Evolutionary conservation across 1,140 invertebrate genomes (phyloP).

Genomic region (Drosophila tsacasi): DNA sequence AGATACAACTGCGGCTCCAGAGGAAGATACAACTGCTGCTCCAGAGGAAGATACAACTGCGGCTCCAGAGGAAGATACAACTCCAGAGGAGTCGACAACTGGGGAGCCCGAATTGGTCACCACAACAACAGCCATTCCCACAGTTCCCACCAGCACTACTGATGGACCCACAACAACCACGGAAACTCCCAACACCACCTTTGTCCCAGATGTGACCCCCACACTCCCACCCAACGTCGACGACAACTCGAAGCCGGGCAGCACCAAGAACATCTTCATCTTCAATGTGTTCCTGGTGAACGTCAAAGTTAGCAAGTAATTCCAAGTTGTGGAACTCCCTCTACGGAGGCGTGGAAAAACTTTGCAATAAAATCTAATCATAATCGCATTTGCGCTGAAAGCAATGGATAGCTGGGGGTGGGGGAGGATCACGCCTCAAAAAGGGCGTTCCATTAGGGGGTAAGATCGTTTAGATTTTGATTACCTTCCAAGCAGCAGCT

Average conservation of each 20-base stretch:
- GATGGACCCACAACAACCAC: not conserved
- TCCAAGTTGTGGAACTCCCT: not conserved
- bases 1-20: too few species aligned
- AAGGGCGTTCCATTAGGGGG: not conserved
- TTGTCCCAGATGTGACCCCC: not conserved
- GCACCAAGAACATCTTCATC: slow-evolving; percentile 63
- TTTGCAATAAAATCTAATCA: slow-evolving; percentile 52
- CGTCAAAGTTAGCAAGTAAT: slow-evolving; percentile 49
- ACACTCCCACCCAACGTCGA: slow-evolving; percentile 22
- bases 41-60: not conserved
- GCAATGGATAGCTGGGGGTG: not conserved
- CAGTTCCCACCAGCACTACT: not conserved
- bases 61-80: too few species aligned
- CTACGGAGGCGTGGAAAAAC: slow-evolving; percentile 7
- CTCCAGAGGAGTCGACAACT: slow-evolving; percentile 7
- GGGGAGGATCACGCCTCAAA: not conserved
- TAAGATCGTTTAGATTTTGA: slow-evolving; percentile 14
- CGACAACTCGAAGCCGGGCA: slow-evolving; percentile 29
- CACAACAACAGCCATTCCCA: slow-evolving; percentile 3
- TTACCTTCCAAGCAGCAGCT: not conserved
- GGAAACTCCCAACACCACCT: not conserved
- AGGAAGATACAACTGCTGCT: not conserved
- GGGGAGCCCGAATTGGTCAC: not conserved
- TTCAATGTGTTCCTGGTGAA: slow-evolving; percentile 66
- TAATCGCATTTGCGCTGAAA: slow-evolving; percentile 20